Conservation (phyloP, 2,113 vertebrate species). For the Mustelus asterias region DNA sequence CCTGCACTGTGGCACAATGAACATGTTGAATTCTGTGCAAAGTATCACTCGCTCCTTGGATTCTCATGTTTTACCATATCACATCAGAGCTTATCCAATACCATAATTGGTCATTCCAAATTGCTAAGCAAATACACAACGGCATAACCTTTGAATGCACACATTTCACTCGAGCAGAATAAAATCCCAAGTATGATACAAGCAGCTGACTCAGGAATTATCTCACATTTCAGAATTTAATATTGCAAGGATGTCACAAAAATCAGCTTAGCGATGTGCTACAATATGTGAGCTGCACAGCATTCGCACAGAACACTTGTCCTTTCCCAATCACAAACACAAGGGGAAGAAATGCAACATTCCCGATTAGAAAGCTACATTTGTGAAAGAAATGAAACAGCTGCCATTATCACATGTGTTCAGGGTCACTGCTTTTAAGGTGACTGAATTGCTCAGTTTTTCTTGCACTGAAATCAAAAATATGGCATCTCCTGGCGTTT, state of each 20-base stretch:
- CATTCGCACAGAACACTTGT: background rate
- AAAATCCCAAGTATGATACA: background rate
- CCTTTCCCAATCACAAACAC: background rate
- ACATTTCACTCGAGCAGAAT: background rate
- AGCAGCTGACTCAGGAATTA: background rate
- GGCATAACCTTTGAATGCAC: background rate
- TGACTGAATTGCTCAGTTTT: background rate
- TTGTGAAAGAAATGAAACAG: background rate
- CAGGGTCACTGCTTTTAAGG: background rate
- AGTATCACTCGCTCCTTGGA: background rate
- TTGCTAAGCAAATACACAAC: background rate
- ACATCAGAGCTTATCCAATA: background rate
- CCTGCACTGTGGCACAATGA: background rate
- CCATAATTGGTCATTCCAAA: constrained; percentile 2
- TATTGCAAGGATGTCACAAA: background rate
- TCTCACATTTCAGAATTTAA: background rate
- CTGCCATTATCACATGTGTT: background rate
- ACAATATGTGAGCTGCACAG: background rate
- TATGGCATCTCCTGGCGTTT: background rate
- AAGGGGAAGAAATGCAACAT: background rate
- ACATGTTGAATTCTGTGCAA: background rate
- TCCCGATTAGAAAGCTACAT: background rate
- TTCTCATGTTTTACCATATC: background rate
- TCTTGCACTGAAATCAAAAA: background rate
- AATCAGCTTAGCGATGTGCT: background rate